A percentile compares a stretch with the other conserved stretches of the same genome.
phyloP scores from a whole-genome alignment of 2,888 invertebrate species.

The Amphipoea lucens region DNA sequence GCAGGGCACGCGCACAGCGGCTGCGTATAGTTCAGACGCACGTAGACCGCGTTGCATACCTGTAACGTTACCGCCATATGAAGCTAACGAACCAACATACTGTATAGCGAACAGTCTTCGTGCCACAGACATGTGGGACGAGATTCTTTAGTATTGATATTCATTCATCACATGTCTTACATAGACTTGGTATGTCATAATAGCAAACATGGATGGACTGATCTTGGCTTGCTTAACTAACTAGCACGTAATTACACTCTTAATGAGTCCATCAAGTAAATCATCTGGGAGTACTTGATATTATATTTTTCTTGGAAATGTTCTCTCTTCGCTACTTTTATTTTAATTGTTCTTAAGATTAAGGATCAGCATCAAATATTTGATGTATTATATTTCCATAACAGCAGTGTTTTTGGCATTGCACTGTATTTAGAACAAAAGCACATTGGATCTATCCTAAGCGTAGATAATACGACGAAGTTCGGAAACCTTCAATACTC shows the following conservation, averaged over 20 bases:
- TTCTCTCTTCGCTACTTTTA: slow-evolving; percentile 14
- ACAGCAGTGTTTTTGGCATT: slow-evolving; percentile 29
- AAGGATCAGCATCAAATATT: slow-evolving; percentile 13
- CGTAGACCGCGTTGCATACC: slow-evolving; percentile 98
- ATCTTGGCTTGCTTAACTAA: slow-evolving; percentile 34
- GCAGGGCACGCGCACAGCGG: slow-evolving; percentile 97
- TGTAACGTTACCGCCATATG: slow-evolving; percentile 76
- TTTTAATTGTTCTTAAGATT: slow-evolving; percentile 30
- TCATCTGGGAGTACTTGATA: slow-evolving; percentile 19
- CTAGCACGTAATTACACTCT: slow-evolving; percentile 21
- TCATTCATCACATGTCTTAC: slow-evolving; percentile 45
- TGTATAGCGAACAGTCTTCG: slow-evolving; percentile 29
- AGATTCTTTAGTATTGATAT: slow-evolving; percentile 46
- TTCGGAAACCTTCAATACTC: slow-evolving; percentile 24
- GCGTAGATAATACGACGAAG: slow-evolving; percentile 30
- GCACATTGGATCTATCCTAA: slow-evolving; percentile 41
- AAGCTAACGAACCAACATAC: slow-evolving; percentile 53
- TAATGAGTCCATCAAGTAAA: slow-evolving; percentile 34
- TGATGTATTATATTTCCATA: slow-evolving; percentile 18
- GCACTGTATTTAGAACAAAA: slow-evolving; percentile 55
- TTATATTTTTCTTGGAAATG: slow-evolving; percentile 31
- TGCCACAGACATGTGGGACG: slow-evolving; percentile 36
- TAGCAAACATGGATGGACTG: slow-evolving; percentile 30
- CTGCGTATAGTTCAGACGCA: slow-evolving; percentile 97
- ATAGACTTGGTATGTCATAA: slow-evolving; percentile 34